A percentile compares a stretch with the other conserved stretches of the same genome.
These are phyloP conservation scores for Micromussa lordhowensis DNA, from an alignment of 92 coral and sea anemone species.

Conservation along the genomic window DNA sequence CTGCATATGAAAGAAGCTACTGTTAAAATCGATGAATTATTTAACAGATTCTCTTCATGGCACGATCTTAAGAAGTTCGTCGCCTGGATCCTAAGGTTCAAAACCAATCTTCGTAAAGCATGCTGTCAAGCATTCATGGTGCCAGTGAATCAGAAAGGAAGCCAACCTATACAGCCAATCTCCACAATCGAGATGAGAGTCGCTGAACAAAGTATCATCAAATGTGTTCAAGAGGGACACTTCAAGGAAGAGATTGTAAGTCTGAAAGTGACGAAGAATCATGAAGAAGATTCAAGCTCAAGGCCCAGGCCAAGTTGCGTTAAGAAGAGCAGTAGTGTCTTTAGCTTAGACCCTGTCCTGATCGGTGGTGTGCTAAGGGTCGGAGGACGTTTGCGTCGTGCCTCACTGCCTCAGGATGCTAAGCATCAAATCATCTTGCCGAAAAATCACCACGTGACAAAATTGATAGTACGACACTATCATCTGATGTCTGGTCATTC, in stretches of 20 bases:
- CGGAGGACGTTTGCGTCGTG: too few relatives aligned
- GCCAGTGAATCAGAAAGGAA: not conserved
- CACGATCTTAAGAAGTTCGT: conserved; percentile 44
- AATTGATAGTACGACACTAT: conserved; percentile 26
- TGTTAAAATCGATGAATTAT: not conserved
- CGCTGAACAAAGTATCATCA: not conserved
- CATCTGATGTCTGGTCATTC: conserved; percentile 24
- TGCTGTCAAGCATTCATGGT: not conserved
- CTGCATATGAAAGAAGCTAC: not conserved
- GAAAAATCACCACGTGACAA: conserved; percentile 46
- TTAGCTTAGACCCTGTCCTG: conserved; percentile 44
- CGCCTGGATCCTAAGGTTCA: conserved; percentile 34
- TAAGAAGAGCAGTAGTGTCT: not conserved
- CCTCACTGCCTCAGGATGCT: too few relatives aligned
- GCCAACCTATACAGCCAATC: not conserved
- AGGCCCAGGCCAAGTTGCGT: not conserved
- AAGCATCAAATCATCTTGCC: too few relatives aligned
- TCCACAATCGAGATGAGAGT: not conserved
- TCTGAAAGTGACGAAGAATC: not conserved
- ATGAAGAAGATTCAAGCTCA: not conserved
- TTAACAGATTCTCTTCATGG: conserved; percentile 44
- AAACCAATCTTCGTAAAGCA: conserved; percentile 6
- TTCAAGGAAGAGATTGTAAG: not conserved
- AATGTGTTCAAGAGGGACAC: too few relatives aligned
- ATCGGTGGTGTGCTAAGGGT: too few relatives aligned